Evolutionary conservation across 2,797 vertebrate genomes (phyloP), one percentile per base, ranked within the genome.

Genomic region (Urosaurus nigricauda): DNA sequence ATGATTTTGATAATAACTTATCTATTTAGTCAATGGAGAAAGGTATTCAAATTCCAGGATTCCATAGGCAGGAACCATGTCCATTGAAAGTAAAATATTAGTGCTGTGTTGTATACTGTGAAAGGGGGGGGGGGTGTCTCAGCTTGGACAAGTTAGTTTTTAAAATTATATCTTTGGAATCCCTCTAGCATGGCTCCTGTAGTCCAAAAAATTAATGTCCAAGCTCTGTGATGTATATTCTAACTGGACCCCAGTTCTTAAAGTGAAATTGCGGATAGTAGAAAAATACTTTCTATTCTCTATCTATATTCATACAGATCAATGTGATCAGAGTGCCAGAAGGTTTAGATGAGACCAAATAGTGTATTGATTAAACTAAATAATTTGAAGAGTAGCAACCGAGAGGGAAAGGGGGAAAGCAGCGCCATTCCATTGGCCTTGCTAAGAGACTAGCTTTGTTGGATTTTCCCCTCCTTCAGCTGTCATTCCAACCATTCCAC

Each of bases 21-120:
- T 96, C 93, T 94, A 95, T 91, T 90, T 73, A 71, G 35, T 80
- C 43, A 93, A 87, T 47, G 85, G 86, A 86, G 58, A 84, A 88
- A 88, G 71, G 32, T 81, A 14, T 92, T 60, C 19, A 60, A 60
- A 21, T 60, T 4, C 53, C 53, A 56, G 19, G 58, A 60, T 60
- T 60, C 58, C 19, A 60, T 60, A 5, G 19, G 11, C 2, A 29
- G 65, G 65, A 32, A 68, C 2, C 29, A 32, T 68, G 24, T 29
- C 65, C 12, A 26, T 68, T 68, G 65, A 68, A 68, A 68, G 26
- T 68, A 9, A 68, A 68, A 68, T 68, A 26, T 3, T 60, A 68
- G 65, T 32, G 29, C 65, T 17, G 12, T 68, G 32, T 68, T 68
- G 26, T 68, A 17, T 12, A 68, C 26, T 32, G 9, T 32, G 29